Conservation (phyloP, 64 coral and sea anemone species). For the Pachyseris speciosa region DNA sequence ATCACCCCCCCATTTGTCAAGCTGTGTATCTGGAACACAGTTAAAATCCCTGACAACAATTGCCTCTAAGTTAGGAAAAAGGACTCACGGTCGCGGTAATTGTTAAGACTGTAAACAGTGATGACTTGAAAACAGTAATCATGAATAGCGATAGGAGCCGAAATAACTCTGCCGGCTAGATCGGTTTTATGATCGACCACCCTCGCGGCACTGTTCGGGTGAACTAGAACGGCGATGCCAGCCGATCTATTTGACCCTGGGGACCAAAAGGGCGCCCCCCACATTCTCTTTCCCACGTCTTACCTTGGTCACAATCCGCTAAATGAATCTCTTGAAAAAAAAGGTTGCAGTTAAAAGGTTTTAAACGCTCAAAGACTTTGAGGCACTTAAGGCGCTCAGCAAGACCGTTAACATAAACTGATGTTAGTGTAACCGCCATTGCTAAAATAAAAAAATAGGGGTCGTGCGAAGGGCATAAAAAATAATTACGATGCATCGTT, state of each 20-base stretch:
- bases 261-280: background rate
- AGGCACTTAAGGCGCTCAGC: background rate
- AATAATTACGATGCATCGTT: too few relatives aligned
- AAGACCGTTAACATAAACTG: background rate
- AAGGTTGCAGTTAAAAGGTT: background rate
- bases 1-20: conserved; percentile 48
- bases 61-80: background rate
- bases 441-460: too few relatives aligned
- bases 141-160: background rate
- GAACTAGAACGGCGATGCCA: background rate
- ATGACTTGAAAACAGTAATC: background rate
- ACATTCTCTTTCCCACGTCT: background rate
- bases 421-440: background rate
- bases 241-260: background rate
- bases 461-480: too few relatives aligned
- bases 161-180: background rate
- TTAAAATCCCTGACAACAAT: conserved; percentile 48
- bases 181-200: background rate
- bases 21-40: background rate
- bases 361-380: background rate
- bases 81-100: background rate
- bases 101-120: background rate
- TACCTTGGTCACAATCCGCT: background rate
- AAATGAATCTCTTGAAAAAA: background rate
- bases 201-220: background rate